Percentiles rank a stretch among this genome's conserved stretches.
These are phyloP conservation scores for Amorpha juglandis DNA, from an alignment of 2,888 invertebrate genomes.

Conservation along the genomic window DNA sequence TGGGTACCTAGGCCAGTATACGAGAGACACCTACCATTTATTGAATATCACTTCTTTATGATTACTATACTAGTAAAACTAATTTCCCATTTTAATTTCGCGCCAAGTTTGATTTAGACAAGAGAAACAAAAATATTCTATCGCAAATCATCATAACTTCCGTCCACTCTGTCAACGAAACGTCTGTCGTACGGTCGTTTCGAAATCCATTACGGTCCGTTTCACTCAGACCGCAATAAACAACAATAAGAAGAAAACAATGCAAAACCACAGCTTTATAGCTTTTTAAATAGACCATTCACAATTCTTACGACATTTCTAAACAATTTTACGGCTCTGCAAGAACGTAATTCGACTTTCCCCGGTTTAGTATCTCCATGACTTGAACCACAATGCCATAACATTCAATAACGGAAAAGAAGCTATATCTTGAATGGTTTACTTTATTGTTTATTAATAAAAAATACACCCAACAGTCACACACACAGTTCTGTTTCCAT, in stretches of 20 bases:
- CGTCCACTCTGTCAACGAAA: slow-evolving; percentile 7
- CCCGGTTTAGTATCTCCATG: neutral
- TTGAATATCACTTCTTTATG: too few relatives aligned
- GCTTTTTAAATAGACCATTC: slow-evolving; percentile 24
- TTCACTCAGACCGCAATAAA: slow-evolving; percentile 25
- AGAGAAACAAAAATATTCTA: neutral
- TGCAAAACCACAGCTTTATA: slow-evolving; percentile 22
- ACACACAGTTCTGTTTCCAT: too few relatives aligned
- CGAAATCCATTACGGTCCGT: slow-evolving; percentile 19
- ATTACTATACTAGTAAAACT: too few relatives aligned
- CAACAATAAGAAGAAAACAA: slow-evolving; percentile 25
- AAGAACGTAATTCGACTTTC: slow-evolving; percentile 20
- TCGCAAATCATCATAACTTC: slow-evolving; percentile 1
- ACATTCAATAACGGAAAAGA: neutral
- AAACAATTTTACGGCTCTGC: slow-evolving; percentile 22
- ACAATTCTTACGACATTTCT: slow-evolving; percentile 22
- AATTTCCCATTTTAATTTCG: neutral
- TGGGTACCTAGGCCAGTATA: too few relatives aligned
- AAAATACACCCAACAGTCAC: too few relatives aligned
- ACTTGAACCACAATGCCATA: neutral
- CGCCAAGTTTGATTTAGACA: too few relatives aligned
- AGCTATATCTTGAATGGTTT: neutral
- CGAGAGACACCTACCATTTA: too few relatives aligned
- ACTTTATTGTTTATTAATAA: neutral
- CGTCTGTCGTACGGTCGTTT: slow-evolving; percentile 8